Base-by-base conservation (phyloP, 2,797 vertebrate genomes). In the Menidia menidia region DNA sequence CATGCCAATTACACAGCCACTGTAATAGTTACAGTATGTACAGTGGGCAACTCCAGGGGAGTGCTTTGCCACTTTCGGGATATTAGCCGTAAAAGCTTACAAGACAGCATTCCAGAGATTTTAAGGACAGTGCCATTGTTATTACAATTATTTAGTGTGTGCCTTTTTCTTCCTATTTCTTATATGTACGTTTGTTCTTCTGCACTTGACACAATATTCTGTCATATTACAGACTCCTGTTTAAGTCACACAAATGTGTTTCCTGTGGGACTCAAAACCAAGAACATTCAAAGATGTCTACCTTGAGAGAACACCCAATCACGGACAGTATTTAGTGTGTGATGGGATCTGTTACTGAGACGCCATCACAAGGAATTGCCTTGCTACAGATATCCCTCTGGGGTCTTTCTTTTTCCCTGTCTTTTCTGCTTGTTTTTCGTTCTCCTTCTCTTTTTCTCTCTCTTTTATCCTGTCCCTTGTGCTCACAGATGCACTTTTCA, bases 331-430 rank as follows among this genome's bases (percentile, higher is more conserved):
- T 39, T 75, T 70, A 51, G 18, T 57, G 54, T 57, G 68, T 71
- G 70, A 47, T 66, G 50, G 56, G 58, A 63, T 83, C 71, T 85
- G 65, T 82, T 84, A 78, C 59, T 63, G 69, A 87, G 83, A 85
- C 67, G 16, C 65, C 69, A 79, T 78, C 82, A 82, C 84, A 84
- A 81, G 75, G 77, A 78, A 41, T 69, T 77, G 77, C 86, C 71
- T 78, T 39, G 57, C 73, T 72, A 62, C 1, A 57, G 78, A 68
- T 77, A 42, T 53, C 73, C 77, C 80, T 68, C 63, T 65, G 63
- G 61, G 42, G 72, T 57, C 35, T 47, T 19, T 66, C 60, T 52
- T 61, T 72, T 55, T 45, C 44, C 19, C 54, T 18, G 42, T 11
- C 14, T 18, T 58, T 63, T 83, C 53, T 44, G 50, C 55, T 76